Conservation (phyloP, 53 echinoderm and acorn worm genomes). For the Pentamera pediparva region DNA sequence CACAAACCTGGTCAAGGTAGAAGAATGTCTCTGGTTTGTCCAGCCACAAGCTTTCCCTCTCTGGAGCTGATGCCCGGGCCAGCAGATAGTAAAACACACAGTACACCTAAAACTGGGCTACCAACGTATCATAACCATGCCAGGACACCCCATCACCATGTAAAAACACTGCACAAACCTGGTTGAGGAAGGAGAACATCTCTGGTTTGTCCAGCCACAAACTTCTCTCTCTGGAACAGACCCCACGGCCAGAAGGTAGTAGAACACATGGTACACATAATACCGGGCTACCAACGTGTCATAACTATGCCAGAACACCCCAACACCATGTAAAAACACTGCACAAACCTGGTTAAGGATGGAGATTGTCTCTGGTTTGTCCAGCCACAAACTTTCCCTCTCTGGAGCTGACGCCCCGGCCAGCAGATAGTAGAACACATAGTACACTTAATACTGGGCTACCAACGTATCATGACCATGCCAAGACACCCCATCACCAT, state of each 20-base stretch:
- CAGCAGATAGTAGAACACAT: constrained; percentile 95
- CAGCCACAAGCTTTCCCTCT: constrained; percentile 77
- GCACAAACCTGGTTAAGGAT: constrained; percentile 72
- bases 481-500: too few relatives aligned
- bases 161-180: constrained; percentile 40
- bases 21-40: constrained; percentile 69
- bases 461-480: too few relatives aligned
- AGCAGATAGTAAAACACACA: constrained; percentile 97
- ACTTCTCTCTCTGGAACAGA: constrained; percentile 61
- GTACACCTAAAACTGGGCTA: too few relatives aligned
- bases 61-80: constrained; percentile 65
- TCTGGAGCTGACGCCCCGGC: constrained; percentile 73
- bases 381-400: constrained; percentile 75
- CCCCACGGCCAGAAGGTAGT: constrained; percentile 85
- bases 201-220: constrained; percentile 79
- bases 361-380: constrained; percentile 64
- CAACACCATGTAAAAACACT: neutral
- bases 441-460: too few relatives aligned
- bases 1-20: constrained; percentile 76
- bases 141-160: too few relatives aligned
- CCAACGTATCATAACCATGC: too few relatives aligned
- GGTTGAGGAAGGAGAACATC: constrained; percentile 77
- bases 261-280: constrained; percentile 99
- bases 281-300: too few relatives aligned
- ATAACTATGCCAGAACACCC: too few relatives aligned